A percentile compares a stretch with the other conserved stretches of the same genome.
These are phyloP conservation scores for Calameuta filiformis DNA, from an alignment of 2,888 invertebrate genomes.

Conservation along the genomic window DNA sequence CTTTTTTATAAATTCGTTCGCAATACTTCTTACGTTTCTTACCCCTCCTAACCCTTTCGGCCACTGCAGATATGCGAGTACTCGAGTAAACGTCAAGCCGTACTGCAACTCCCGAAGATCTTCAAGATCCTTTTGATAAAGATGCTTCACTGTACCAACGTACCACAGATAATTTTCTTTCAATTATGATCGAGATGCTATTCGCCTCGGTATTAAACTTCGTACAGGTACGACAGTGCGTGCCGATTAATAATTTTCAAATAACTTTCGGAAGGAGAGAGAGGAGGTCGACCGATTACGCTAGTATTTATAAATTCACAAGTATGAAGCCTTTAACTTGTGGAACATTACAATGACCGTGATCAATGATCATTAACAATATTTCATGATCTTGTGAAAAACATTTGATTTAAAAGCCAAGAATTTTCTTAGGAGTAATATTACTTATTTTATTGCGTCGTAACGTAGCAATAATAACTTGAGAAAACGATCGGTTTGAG, in stretches of 20 bases:
- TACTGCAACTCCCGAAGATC: background rate
- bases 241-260: background rate
- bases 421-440: background rate
- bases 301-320: background rate
- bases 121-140: slow-evolving; percentile 20
- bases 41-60: background rate
- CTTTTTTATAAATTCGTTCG: background rate
- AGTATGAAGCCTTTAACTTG: background rate
- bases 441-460: background rate
- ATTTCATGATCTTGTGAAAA: background rate
- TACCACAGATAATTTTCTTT: background rate
- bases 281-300: background rate
- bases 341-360: background rate
- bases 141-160: slow-evolving; percentile 1
- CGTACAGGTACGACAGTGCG: background rate
- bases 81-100: background rate
- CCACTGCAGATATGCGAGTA: background rate
- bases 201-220: background rate
- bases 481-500: background rate
- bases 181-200: background rate
- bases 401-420: background rate
- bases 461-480: background rate
- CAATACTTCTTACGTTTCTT: background rate
- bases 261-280: background rate
- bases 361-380: background rate